These are phyloP conservation scores for Thymallus thymallus DNA, from an alignment of 2,113 vertebrate species.

Conservation along the genomic window DNA sequence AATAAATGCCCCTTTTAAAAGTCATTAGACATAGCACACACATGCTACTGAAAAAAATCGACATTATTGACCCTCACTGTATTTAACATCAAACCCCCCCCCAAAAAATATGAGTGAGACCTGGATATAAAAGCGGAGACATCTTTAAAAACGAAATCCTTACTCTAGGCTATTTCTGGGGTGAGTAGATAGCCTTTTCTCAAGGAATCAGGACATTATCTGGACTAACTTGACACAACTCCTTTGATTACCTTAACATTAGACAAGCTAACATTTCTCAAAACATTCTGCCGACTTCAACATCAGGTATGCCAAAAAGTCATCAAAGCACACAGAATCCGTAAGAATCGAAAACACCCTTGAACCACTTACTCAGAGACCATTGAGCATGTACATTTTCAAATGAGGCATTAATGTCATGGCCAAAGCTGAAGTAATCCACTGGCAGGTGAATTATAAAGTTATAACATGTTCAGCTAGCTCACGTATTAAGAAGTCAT, in stretches of 20 bases:
- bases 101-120: neutral
- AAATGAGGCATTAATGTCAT: constrained; percentile 58
- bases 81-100: neutral
- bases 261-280: neutral
- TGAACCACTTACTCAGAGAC: constrained; percentile 50
- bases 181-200: too few relatives aligned
- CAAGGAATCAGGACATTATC: too few relatives aligned
- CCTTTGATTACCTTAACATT: neutral
- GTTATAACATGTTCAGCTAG: constrained; percentile 39
- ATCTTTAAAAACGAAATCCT: neutral
- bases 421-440: constrained; percentile 54
- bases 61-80: neutral
- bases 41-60: neutral
- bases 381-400: constrained; percentile 56
- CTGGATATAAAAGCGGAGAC: neutral
- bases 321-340: neutral
- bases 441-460: constrained; percentile 27
- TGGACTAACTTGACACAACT: neutral
- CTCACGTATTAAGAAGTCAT: constrained; percentile 17
- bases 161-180: neutral
- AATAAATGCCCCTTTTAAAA: neutral
- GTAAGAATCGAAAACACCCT: constrained; percentile 22
- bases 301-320: neutral
- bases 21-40: neutral
- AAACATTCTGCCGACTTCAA: neutral